Evolutionary conservation across 2,113 vertebrate species (phyloP), one percentile per base, ranked within the genome.

Genomic region (Hippocampus barbouri): DNA sequence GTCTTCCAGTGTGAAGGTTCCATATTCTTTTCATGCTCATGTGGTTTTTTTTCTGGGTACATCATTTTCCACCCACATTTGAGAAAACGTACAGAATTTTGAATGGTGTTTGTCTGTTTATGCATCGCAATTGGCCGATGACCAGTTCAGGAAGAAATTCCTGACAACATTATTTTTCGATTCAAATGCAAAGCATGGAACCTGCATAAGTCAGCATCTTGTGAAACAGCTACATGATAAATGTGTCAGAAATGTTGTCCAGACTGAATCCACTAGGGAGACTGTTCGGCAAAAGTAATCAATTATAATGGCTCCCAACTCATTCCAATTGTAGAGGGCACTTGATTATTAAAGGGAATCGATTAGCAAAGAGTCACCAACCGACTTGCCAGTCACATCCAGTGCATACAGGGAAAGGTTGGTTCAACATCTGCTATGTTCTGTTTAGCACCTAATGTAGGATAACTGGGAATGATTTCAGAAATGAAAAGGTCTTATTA

Each of bases 271-370:
- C 83, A 68, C 79, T 69, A 83, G 86, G 86, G 86, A 83, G 82
- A 89, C 83, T 79, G 79, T 79, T 65, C 76, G 84, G 87, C 72
- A 79, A 84, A 79, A 73, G 84, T 83, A 89, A 90, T 92, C 89
- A 89, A 91, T 92, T 89, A 91, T 88, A 59, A 67, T 83, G 79
- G 82, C 83, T 80, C 84, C 79, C 70, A 76, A 69, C 80, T 83
- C 76, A 70, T 76, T 83, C 75, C 85, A 73, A 74, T 85, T 82
- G 80, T 81, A 81, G 75, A 38, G 73, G 78, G 66, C 82, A 82
- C 83, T 85, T 92, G 89, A 90, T 91, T 90, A 89, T 91, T 87
- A 89, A 88, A 88, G 81, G 75, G 87, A 92, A 92, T 92, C 74
- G 89, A 91, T 91, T 90, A 89, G 84, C 84, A 79, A 78, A 88